Evolutionary conservation across 2,113 vertebrate genomes (phyloP).

Genomic region (Labrus mixtus): DNA sequence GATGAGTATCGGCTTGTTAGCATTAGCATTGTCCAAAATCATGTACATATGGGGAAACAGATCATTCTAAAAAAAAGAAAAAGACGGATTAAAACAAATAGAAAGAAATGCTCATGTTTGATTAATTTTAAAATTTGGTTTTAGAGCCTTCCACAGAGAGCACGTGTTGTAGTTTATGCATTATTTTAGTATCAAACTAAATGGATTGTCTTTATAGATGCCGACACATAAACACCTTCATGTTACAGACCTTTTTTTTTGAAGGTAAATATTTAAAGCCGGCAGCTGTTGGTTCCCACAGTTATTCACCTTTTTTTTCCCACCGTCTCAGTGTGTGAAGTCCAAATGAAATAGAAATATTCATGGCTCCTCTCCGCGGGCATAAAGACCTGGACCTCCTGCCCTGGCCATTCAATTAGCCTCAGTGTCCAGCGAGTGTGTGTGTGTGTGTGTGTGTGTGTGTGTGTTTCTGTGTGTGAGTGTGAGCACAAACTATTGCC

Average conservation of each 20-base stretch:
- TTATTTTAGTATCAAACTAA: no score
- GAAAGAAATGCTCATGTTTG: no score
- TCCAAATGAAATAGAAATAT: conserved; percentile 78
- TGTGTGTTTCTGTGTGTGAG: conserved; percentile 31
- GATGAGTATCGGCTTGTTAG: no score
- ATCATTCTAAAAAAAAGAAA: no score
- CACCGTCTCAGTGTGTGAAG: conserved; percentile 35
- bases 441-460: conserved; percentile 40
- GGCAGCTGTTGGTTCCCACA: conserved; percentile 61
- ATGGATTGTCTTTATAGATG: not conserved
- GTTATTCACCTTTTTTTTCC: conserved; percentile 57
- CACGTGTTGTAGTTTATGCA: no score
- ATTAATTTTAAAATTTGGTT: no score
- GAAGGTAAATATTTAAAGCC: conserved; percentile 62
- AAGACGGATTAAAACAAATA: no score
- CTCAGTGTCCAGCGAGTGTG: conserved; percentile 44
- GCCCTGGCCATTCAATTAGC: conserved; percentile 78
- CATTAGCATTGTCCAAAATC: no score
- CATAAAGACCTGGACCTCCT: conserved; percentile 74
- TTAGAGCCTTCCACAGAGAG: no score
- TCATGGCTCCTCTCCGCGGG: conserved; percentile 70
- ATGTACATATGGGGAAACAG: no score
- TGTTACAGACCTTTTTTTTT: not conserved
- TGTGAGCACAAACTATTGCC: conserved; percentile 65
- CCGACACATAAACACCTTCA: no score